Evolutionary conservation across 2,113 vertebrate genomes (phyloP).

Genomic region (Calidris pugnax): DNA sequence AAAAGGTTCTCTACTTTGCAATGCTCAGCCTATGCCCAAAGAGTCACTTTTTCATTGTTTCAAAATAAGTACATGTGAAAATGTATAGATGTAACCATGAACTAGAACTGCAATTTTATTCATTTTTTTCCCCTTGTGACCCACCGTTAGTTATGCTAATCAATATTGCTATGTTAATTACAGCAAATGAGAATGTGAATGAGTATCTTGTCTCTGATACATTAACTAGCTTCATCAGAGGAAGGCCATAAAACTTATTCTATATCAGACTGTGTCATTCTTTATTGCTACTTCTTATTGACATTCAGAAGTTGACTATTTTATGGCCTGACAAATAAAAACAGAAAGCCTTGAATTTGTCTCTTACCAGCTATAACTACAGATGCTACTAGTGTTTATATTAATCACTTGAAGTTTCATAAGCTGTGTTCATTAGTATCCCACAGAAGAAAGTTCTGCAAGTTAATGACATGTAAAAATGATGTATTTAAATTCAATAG

Average conservation of each 20-base stretch:
- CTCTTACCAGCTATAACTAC: neutral
- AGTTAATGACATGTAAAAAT: constrained; percentile 21
- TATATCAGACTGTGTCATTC: neutral
- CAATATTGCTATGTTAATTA: neutral
- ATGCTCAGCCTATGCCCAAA: neutral
- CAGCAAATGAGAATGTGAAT: neutral
- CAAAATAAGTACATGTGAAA: neutral
- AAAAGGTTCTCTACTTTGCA: neutral
- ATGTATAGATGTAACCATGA: neutral
- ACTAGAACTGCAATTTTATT: neutral
- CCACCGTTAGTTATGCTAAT: neutral
- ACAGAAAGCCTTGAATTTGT: neutral
- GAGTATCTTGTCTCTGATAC: neutral
- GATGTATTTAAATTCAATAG: neutral
- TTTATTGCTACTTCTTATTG: neutral
- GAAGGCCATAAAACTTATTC: neutral
- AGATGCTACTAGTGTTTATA: neutral
- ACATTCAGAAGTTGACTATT: neutral
- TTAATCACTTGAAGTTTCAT: neutral
- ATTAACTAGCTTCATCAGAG: neutral
- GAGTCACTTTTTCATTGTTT: neutral
- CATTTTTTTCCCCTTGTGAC: neutral
- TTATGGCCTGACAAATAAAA: neutral
- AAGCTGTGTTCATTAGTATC: neutral
- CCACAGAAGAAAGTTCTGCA: neutral